phyloP scores from a whole-genome alignment of 2,797 vertebrate genomes.

The Streptopelia turtur region DNA sequence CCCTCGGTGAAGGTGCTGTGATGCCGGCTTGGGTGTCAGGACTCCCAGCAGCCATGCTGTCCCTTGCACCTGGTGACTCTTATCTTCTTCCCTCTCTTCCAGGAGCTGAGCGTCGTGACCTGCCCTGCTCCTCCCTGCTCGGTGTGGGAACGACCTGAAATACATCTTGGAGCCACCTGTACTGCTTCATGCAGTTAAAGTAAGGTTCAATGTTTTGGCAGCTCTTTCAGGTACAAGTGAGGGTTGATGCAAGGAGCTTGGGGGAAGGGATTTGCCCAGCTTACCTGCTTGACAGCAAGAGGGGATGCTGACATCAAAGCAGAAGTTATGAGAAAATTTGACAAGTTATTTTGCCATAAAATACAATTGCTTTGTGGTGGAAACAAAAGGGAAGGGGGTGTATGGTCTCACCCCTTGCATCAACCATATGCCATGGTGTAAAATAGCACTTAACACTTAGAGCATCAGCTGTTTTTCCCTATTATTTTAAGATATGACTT shows the following conservation, averaged over 20 bases:
- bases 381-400: not conserved
- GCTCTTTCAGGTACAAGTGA: not conserved
- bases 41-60: not conserved
- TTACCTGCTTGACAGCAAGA: not conserved
- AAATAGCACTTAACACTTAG: not conserved
- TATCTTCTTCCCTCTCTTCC: not conserved
- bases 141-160: not conserved
- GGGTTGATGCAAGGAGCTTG: not conserved
- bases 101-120: slow-evolving; percentile 9
- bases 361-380: not conserved
- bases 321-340: not conserved
- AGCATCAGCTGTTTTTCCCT: slow-evolving; percentile 10
- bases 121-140: not conserved
- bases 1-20: not conserved
- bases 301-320: not conserved
- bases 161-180: slow-evolving; percentile 29
- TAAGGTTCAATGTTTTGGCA: slow-evolving; percentile 50
- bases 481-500: not conserved
- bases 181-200: slow-evolving; percentile 76
- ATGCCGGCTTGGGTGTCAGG: not conserved
- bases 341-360: not conserved
- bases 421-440: not conserved
- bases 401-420: not conserved
- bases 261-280: not conserved
- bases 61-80: not conserved